Evolutionary conservation across 92 coral and sea anemone genomes (phyloP), one percentile per base, ranked within the genome.

Genomic region (Zoanthus sociatus): DNA sequence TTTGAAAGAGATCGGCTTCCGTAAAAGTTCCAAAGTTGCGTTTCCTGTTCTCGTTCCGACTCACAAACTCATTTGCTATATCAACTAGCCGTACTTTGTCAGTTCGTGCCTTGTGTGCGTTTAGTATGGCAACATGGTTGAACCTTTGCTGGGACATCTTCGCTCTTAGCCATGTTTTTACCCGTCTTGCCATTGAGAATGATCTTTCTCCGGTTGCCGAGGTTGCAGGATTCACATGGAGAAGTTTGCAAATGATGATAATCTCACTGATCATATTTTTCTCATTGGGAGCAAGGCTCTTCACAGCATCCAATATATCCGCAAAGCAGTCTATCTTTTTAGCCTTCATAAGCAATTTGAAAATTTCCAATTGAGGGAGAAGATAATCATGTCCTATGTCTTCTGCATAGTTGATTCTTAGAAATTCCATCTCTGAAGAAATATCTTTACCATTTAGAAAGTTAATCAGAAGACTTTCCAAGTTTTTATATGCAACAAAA

Each of bases 121-220:
- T 83, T 76, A 89, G 86, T 55, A 92, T 90, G 67, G 92, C 86
- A 33, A 89, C 86, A 82, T 89, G 87, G 68, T 82, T 89, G 73
- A 92, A 92, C 71, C 91, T 77, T 83, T 90, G 79, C 75, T 85
- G 94, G 70, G 77, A 84, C 94, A 89, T 89, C 79, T 73, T 76
- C 78, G 94, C 90, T 54, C 94, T 84, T 70, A 89, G 92, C 92
- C 91, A 89, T 56, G 92, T 92, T 89, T 91, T 88, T 16, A 91
- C 64, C 58, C 92, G 78, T 88, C 92, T 88, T 44, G 94, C 94
- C 77, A 92, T 92, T 60, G 94, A 92, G 78, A 86, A 92, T 18
- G 90, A 88, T 73, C 83, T 90, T 77, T 88, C 94, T 30, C 90
- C 94, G 33, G 94, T 84, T 67, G 92, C 89, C 69, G 90, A 78